Base-by-base conservation (phyloP, 2,888 invertebrate genomes). In the Marasmarcha lunaedactyla region DNA sequence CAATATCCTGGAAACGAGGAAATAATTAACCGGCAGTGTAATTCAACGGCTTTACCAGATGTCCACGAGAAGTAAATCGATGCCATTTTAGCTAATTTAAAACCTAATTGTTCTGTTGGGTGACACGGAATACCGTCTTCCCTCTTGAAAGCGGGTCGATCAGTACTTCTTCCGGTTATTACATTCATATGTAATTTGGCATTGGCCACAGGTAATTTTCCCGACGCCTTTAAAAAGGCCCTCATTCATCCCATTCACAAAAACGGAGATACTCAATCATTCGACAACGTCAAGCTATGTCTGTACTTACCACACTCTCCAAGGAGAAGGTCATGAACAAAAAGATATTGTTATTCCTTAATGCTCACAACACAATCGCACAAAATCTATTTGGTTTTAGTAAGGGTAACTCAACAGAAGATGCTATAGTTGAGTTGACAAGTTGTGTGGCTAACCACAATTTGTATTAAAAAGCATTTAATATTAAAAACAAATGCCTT, bases 231-330 rank as follows among this genome's bases (percentile, higher is more conserved):
- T 12, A 15, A 15, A 33, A 30, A 14, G 1, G 2, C 38, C 11
- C 15, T 38, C 7, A 15, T 38, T 14, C 7, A 30, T 9, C 15
- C 33, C 3, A 38, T 33, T 12, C 14, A 34, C n/a, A 34, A 34
- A n/a, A 14, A 12, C 12, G 34, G 34, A 25, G 38, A 38, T 20
- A 33, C 13, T 14, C 12, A 15, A 14, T 33, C 20, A 33, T 7
- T 33, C 25, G 34, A 25, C 10, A 38, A 38, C n/a, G 15, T 33
- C 20, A 12, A 34, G 11, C 38, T 20, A 9, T 20, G 33, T n/a
- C 34, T 25, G 1, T n/a, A n/a, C 33, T 33, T 33, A 11, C 7
- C 11, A n/a, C 11, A 4, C 4, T 33, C 7, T 33, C 33, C 4
- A 33, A 33, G 11, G 7, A 33, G 11, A 5, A n/a, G 3, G 11